A percentile compares a stretch with the other conserved stretches of the same genome.
phyloP scores from a whole-genome alignment of 2,113 vertebrate genomes.

The Cepphus grylle region DNA sequence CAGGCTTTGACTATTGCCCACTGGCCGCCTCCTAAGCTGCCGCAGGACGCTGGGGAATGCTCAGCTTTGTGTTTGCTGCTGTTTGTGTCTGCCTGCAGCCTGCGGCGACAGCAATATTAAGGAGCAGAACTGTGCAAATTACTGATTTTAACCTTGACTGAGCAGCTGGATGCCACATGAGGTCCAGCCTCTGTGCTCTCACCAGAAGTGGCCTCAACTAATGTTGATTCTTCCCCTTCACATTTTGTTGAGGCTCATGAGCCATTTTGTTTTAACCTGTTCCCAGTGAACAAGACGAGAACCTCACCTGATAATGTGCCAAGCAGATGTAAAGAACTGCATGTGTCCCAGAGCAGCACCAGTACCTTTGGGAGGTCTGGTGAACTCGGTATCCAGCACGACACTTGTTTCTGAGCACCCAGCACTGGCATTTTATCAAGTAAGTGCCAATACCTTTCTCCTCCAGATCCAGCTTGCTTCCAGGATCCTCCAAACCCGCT shows the following conservation, averaged over 20 bases:
- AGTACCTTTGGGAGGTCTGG: not conserved
- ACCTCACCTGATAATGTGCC: not conserved
- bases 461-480: not conserved
- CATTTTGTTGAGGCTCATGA: not conserved
- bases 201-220: rapidly evolving
- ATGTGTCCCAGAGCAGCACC: rapidly evolving
- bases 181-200: not conserved
- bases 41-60: not conserved
- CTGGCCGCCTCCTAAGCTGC: not conserved
- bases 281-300: not conserved
- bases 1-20: not conserved
- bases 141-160: not conserved
- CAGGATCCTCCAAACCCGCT: not conserved
- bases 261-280: rapidly evolving
- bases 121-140: not conserved
- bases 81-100: not conserved
- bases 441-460: rapidly evolving
- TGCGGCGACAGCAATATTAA: rapidly evolving
- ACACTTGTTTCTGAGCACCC: not conserved
- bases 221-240: not conserved
- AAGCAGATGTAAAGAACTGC: not conserved
- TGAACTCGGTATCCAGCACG: not conserved
- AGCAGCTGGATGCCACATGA: not conserved
- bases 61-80: not conserved
- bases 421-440: not conserved